Evolutionary conservation across 2,113 vertebrate species (phyloP).

Genomic region (Taurulus bubalis): DNA sequence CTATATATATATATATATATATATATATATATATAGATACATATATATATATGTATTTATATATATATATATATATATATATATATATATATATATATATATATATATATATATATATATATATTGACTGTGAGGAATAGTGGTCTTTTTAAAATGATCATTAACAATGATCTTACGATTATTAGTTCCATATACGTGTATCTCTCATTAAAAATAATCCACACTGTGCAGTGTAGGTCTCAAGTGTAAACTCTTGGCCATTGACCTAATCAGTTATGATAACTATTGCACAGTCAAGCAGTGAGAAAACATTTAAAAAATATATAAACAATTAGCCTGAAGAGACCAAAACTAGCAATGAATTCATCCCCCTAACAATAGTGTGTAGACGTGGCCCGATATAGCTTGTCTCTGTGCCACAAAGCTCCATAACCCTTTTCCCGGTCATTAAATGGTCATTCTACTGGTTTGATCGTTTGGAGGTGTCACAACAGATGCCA

Average conservation of each 20-base stretch:
- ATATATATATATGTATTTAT: no score
- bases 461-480: not conserved
- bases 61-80: no score
- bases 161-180: not conserved
- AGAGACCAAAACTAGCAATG: no score
- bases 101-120: no score
- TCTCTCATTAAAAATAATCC: not conserved
- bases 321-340: no score
- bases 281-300: not conserved
- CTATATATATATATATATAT: no score
- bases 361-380: not conserved
- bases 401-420: not conserved
- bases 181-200: not conserved
- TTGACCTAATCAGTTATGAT: not conserved
- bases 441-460: not conserved
- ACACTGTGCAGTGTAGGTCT: not conserved
- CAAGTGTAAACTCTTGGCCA: not conserved
- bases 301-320: not conserved
- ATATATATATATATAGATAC: no score
- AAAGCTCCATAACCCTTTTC: not conserved
- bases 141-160: no score
- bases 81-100: no score
- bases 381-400: not conserved
- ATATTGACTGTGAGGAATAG: no score
- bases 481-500: not conserved